A percentile compares a stretch with the other conserved stretches of the same genome.
These are phyloP conservation scores for Poeciliopsis gracilis DNA, from an alignment of 2,797 vertebrate species.

Conservation along the genomic window DNA sequence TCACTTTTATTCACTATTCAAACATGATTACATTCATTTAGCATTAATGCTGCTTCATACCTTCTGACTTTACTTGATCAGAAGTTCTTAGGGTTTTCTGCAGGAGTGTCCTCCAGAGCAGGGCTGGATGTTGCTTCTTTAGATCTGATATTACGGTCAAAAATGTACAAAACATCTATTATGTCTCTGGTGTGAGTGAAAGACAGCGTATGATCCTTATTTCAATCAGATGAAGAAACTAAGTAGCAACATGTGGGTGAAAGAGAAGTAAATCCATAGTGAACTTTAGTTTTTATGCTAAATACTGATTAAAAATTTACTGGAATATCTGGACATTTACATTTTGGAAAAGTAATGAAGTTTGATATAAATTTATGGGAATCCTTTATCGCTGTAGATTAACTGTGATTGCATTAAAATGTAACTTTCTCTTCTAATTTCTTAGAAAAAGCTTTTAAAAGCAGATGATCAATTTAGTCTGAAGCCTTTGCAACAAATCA, in stretches of 20 bases:
- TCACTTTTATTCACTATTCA: too few species aligned
- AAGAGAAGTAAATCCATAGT: neutral
- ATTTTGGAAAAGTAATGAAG: neutral
- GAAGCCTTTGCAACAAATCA: slow-evolving; percentile 87
- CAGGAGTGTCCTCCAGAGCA: too few species aligned
- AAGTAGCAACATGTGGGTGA: neutral
- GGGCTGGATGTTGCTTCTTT: neutral
- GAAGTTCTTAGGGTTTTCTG: too few species aligned
- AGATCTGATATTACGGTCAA: neutral
- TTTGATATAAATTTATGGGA: neutral
- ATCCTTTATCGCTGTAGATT: neutral
- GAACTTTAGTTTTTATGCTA: neutral
- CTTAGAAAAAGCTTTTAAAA: slow-evolving; percentile 88
- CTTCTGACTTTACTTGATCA: too few species aligned
- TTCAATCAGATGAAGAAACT: neutral
- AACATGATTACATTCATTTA: too few species aligned
- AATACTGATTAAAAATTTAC: neutral
- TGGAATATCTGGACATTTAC: neutral
- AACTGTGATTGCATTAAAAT: slow-evolving; percentile 13
- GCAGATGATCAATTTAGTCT: slow-evolving; percentile 80
- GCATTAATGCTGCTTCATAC: too few species aligned
- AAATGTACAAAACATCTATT: neutral
- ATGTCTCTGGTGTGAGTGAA: neutral
- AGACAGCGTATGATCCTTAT: neutral
- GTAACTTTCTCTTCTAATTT: slow-evolving; percentile 26